Evolutionary conservation across 1,140 invertebrate genomes (phyloP), one percentile per base, ranked within the genome.

Genomic region (Cotesia vestalis): DNA sequence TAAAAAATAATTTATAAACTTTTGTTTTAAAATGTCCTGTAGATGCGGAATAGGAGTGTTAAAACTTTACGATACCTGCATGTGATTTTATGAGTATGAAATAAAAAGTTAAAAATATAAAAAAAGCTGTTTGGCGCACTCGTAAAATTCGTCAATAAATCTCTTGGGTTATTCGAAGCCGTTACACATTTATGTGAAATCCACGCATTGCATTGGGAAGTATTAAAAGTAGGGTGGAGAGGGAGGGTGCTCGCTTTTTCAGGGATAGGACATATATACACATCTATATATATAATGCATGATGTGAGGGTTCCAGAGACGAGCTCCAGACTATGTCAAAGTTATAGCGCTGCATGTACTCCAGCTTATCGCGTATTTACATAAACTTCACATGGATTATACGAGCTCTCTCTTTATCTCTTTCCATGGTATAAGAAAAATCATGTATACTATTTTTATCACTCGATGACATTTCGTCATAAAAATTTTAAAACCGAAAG

Each of bases 361-460:
- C 40, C 57, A 62, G 68, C 59, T 69, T 69, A 69, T 69, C 68
- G 68, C 35, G 40, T 69, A 69, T 69, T 69, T 69, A 69, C 68
- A 69, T 69, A 69, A 46, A 69, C 68, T 46, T 27, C 9, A 36
- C 36, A 69, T 69, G 40, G 68, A 69, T 69, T 69, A 69, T 69
- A 69, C 40, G 40, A 46, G 40, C 11, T 11, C 40, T 46, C 40
- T 46, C 40, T 46, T 62, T 17, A 17, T 62, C 57, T 20, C 27
- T 27, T 27, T 27, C 27, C 27, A 27, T 27, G 27, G 27, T 27
- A 40, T 40, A 40, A 35, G 46, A 61, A 62, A 59, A 62, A 59
- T 34, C 27, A 34, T 27, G 59, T 61, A 57, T 69, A 27, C 57
- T 20, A 69, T 69, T 69, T 69, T 69, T 69, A 69, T 69, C 68